Conservation (phyloP, 1,140 invertebrate genomes). For the Drosophila athabasca region DNA sequence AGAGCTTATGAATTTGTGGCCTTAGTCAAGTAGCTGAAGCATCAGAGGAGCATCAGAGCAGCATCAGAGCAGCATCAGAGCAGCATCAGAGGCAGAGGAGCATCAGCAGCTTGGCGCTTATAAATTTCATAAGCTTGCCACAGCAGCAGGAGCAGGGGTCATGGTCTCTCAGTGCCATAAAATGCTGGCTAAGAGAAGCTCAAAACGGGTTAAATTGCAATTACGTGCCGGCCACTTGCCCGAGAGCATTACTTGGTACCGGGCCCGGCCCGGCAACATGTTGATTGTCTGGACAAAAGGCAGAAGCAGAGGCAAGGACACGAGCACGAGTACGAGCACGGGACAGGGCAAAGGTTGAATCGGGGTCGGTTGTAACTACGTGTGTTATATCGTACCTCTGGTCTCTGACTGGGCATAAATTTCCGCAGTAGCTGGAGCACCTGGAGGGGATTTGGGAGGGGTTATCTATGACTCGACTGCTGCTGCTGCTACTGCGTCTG, state of each 20-base stretch:
- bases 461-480: constrained; percentile 49
- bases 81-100: background rate
- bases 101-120: constrained; percentile 30
- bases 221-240: constrained; percentile 59
- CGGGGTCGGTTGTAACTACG: constrained; percentile 17
- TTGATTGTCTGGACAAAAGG: constrained; percentile 45
- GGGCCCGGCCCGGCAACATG: constrained; percentile 42
- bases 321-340: too few species aligned
- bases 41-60: constrained; percentile 19
- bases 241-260: constrained; percentile 44
- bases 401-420: constrained; percentile 57
- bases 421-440: constrained; percentile 2
- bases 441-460: constrained; percentile 4
- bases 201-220: constrained; percentile 62
- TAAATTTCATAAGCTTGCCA: constrained; percentile 43
- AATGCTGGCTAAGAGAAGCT: constrained; percentile 45
- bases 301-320: too few species aligned
- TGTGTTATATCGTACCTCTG: constrained; percentile 16
- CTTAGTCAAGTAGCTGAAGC: constrained; percentile 7
- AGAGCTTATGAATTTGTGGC: constrained; percentile 52
- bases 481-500: constrained; percentile 17
- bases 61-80: background rate
- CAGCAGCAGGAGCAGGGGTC: background rate
- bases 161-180: constrained; percentile 30
- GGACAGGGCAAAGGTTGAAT: constrained; percentile 8